A percentile compares a stretch with the other conserved stretches of the same genome.
Conservation (phyloP, 2,888 invertebrate species). For the Mantis religiosa region DNA sequence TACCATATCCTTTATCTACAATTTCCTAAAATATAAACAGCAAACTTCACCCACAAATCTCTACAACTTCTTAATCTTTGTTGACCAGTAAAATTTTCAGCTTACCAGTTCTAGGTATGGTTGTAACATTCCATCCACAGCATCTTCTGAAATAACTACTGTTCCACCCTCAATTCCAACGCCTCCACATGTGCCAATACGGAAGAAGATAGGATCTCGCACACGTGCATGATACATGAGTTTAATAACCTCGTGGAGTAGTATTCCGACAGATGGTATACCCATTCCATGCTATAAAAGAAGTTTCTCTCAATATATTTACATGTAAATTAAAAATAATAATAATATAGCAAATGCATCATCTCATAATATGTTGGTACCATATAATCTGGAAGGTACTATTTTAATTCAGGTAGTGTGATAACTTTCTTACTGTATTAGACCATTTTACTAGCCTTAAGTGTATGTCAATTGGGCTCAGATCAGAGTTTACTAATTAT, state of each 20-base stretch:
- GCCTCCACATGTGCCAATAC: constrained; percentile 91
- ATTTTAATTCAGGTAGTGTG: too few relatives aligned
- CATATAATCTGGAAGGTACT: too few relatives aligned
- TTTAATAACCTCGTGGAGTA: constrained; percentile 94
- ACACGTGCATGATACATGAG: constrained; percentile 90
- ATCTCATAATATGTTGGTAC: too few relatives aligned
- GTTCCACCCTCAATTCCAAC: constrained; percentile 90
- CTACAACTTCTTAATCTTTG: background rate
- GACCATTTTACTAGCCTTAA: too few relatives aligned
- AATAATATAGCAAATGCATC: background rate
- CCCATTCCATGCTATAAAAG: constrained; percentile 92
- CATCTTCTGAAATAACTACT: constrained; percentile 88
- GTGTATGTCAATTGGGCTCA: too few relatives aligned
- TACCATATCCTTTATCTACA: too few relatives aligned
- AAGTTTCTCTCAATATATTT: too few relatives aligned
- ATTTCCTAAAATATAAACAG: too few relatives aligned
- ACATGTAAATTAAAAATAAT: background rate
- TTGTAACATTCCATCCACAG: constrained; percentile 80
- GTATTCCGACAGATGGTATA: constrained; percentile 89
- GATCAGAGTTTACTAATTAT: too few relatives aligned
- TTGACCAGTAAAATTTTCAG: constrained; percentile 21
- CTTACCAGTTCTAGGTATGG: constrained; percentile 80
- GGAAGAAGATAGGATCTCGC: constrained; percentile 84
- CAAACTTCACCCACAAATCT: too few relatives aligned
- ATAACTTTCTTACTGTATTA: too few relatives aligned